These are phyloP conservation scores for Fulica atra DNA, from an alignment of 2,113 vertebrate species.

Conservation along the genomic window DNA sequence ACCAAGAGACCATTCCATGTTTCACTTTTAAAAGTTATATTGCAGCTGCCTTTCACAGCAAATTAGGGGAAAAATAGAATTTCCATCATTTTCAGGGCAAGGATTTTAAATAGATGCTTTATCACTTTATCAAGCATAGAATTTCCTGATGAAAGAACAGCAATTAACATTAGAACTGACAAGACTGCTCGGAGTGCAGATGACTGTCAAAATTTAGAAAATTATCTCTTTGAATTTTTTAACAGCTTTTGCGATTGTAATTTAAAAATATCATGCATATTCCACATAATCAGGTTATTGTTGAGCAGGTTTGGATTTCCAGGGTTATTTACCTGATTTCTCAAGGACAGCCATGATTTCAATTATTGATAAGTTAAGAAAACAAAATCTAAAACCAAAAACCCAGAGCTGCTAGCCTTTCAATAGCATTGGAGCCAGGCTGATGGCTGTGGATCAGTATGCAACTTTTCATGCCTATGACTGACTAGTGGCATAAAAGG, in stretches of 20 bases:
- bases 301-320: not conserved
- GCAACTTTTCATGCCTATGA: not conserved
- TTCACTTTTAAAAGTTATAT: not conserved
- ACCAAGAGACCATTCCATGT: not conserved
- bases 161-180: slow-evolving; percentile 54
- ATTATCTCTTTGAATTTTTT: slow-evolving; percentile 51
- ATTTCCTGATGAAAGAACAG: slow-evolving; percentile 58
- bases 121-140: slow-evolving; percentile 52
- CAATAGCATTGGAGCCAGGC: not conserved
- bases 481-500: not conserved
- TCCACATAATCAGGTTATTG: not conserved
- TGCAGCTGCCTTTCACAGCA: slow-evolving; percentile 29
- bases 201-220: slow-evolving; percentile 51
- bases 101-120: slow-evolving; percentile 55
- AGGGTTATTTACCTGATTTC: slow-evolving; percentile 21
- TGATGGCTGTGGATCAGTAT: not conserved
- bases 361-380: not conserved
- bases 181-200: slow-evolving; percentile 28
- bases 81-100: slow-evolving; percentile 32
- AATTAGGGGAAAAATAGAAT: slow-evolving; percentile 40
- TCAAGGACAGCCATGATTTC: not conserved
- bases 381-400: not conserved
- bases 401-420: not conserved
- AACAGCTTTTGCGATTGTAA: not conserved
- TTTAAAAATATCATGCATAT: not conserved